Conservation (phyloP, 2,797 vertebrate genomes). For the Acrossocheilus fasciatus region DNA sequence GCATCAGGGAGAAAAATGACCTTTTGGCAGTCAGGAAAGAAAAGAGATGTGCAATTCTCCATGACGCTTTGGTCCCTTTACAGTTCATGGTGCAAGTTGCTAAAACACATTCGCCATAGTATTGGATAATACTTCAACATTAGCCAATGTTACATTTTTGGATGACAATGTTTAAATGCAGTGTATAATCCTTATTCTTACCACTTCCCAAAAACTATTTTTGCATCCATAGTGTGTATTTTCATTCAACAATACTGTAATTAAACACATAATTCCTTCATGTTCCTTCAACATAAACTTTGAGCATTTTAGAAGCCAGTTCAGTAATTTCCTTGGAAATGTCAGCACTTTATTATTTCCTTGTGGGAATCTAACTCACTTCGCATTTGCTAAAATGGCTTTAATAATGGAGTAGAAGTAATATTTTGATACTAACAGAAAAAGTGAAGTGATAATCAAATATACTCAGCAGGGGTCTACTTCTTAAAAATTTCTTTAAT, state of each 20-base stretch:
- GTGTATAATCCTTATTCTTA: not conserved
- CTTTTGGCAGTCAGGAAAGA: conserved; percentile 18
- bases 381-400: not conserved
- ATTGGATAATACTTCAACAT: not conserved
- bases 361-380: not conserved
- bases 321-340: not conserved
- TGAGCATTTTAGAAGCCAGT: not conserved
- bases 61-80: conserved; percentile 14
- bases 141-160: not conserved
- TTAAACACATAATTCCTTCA: not conserved
- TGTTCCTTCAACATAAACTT: not conserved
- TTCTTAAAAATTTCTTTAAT: not conserved
- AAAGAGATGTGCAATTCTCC: conserved; percentile 22
- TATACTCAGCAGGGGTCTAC: not conserved
- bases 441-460: conserved; percentile 17
- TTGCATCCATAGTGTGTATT: not conserved
- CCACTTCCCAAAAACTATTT: not conserved
- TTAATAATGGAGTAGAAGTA: not conserved
- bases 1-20: conserved; percentile 44
- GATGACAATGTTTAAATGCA: not conserved
- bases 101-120: not conserved
- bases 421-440: conserved; percentile 1
- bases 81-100: not conserved
- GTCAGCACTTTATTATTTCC: not conserved
- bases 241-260: not conserved